These are phyloP conservation scores for Papilio demoleus DNA, from an alignment of 2,888 invertebrate genomes.

Conservation along the genomic window DNA sequence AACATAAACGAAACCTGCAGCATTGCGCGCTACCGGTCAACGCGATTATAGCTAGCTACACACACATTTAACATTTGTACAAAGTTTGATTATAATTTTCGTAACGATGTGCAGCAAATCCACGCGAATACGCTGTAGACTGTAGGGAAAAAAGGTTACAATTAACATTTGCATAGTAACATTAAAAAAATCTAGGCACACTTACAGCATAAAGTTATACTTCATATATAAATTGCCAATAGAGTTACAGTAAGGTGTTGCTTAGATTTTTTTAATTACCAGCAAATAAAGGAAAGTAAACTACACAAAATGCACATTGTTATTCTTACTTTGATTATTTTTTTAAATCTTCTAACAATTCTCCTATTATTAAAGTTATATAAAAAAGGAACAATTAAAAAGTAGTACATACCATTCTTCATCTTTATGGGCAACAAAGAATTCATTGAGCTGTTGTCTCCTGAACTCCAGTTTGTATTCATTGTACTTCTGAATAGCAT, in stretches of 20 bases:
- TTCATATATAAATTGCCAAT: conserved; percentile 23
- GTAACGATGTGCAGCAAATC: conserved; percentile 78
- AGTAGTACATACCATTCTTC: conserved; percentile 96
- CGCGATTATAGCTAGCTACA: conserved; percentile 81
- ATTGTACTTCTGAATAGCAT: conserved; percentile 97
- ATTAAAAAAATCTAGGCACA: conserved; percentile 77
- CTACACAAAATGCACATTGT: conserved; percentile 14
- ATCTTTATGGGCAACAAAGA: conserved; percentile 99
- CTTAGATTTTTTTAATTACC: conserved; percentile 77
- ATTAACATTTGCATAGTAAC: conserved; percentile 76
- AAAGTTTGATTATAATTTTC: conserved; percentile 74
- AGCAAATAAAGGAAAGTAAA: conserved; percentile 63
- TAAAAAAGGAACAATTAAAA: conserved; percentile 32
- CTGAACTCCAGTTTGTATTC: conserved; percentile 99
- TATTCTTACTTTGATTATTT: neutral
- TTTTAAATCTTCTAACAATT: conserved; percentile 1
- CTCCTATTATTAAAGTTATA: conserved; percentile 10
- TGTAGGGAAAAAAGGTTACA: conserved; percentile 82
- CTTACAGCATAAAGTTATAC: conserved; percentile 39
- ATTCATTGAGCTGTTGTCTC: conserved; percentile 97
- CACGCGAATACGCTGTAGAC: conserved; percentile 81
- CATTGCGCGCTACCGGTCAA: conserved; percentile 84
- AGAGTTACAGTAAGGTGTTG: conserved; percentile 49
- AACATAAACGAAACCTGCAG: conserved; percentile 82
- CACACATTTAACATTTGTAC: conserved; percentile 75